Evolutionary conservation across 2,797 vertebrate species (phyloP).

Genomic region (Poecilia picta): DNA sequence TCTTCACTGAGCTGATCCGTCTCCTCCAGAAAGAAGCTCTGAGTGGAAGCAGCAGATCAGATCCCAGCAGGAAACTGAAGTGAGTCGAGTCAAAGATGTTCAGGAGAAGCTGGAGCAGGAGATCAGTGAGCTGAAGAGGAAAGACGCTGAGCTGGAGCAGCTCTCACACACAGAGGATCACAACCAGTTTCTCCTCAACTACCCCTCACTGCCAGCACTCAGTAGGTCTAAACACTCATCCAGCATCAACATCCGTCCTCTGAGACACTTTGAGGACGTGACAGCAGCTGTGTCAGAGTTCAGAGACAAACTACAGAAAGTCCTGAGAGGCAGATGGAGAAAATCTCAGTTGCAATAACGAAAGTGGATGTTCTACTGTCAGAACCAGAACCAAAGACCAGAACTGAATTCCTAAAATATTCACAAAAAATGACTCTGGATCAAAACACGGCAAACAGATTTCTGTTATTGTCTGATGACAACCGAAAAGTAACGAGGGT

Average conservation of each 20-base stretch:
- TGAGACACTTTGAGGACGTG: too few relatives aligned
- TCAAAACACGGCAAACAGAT: neutral
- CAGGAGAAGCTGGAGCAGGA: neutral
- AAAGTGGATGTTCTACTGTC: too few relatives aligned
- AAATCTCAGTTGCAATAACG: too few relatives aligned
- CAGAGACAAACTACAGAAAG: neutral
- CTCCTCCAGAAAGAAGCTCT: too few relatives aligned
- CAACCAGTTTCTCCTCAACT: too few relatives aligned
- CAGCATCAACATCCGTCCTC: too few relatives aligned
- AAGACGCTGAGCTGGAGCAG: neutral
- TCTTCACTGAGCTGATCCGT: slow-evolving; percentile 5
- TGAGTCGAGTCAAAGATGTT: too few relatives aligned
- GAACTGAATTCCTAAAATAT: neutral
- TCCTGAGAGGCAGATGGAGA: neutral
- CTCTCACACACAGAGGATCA: slow-evolving; percentile 15
- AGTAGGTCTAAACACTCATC: too few relatives aligned
- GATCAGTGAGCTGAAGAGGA: slow-evolving; percentile 19
- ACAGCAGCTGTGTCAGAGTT: slow-evolving; percentile 9
- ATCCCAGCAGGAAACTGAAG: too few relatives aligned
- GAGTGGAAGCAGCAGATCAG: too few relatives aligned
- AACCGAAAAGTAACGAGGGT: neutral
- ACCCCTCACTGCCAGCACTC: too few relatives aligned
- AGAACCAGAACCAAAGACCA: neutral
- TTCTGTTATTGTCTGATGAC: neutral
- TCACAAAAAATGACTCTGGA: neutral